These are phyloP conservation scores for Phortica magna DNA, from an alignment of 2,888 invertebrate genomes.

Conservation along the genomic window DNA sequence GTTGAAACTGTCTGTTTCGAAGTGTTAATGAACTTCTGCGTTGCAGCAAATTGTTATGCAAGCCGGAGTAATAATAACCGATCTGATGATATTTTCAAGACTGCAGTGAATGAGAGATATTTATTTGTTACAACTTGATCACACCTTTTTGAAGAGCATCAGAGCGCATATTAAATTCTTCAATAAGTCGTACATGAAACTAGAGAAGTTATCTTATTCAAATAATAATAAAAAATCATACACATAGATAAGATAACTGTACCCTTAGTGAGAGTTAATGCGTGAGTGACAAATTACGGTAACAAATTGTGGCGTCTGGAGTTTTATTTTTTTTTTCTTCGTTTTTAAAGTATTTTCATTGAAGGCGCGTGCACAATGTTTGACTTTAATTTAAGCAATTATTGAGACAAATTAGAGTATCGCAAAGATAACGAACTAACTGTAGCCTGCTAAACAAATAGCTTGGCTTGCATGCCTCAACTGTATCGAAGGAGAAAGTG, in stretches of 20 bases:
- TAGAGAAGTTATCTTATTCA: too few species aligned
- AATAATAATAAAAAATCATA: constrained; percentile 6
- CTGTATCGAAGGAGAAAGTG: constrained; percentile 58
- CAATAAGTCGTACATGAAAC: too few species aligned
- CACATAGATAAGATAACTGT: constrained; percentile 21
- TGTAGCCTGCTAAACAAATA: constrained; percentile 22
- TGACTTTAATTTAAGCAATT: constrained; percentile 60
- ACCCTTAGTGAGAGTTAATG: constrained; percentile 52
- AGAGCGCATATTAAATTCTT: too few species aligned
- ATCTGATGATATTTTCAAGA: not conserved
- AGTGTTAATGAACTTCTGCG: constrained; percentile 20
- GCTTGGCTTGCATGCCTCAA: constrained; percentile 36
- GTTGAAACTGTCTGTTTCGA: not conserved
- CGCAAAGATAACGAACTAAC: constrained; percentile 34
- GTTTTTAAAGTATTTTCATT: constrained; percentile 4
- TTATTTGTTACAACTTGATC: not conserved
- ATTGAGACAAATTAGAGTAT: constrained; percentile 62
- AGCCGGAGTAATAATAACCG: not conserved
- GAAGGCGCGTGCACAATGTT: constrained; percentile 46
- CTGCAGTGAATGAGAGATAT: not conserved
- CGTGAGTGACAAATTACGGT: constrained; percentile 67
- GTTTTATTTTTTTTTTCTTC: not conserved
- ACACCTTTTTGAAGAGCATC: too few species aligned
- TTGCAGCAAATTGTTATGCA: constrained; percentile 27
- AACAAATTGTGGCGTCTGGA: constrained; percentile 31